These are phyloP conservation scores for Chloroclysta siterata DNA, from an alignment of 2,888 invertebrate species.

Conservation along the genomic window DNA sequence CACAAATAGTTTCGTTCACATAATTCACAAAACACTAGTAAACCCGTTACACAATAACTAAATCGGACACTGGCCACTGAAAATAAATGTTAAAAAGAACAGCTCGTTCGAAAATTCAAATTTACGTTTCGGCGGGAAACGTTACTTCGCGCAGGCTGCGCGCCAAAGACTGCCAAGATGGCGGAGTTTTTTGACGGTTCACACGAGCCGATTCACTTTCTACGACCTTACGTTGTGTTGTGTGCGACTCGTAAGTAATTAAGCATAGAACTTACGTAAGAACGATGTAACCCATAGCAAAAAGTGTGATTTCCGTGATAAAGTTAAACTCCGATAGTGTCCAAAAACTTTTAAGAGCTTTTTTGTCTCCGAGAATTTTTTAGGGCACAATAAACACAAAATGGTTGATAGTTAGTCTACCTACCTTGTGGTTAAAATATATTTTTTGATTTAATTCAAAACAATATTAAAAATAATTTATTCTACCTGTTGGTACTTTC, in stretches of 20 bases:
- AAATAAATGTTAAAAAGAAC: slow-evolving; percentile 47
- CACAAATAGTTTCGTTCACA: slow-evolving; percentile 70
- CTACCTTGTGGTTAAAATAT: no score
- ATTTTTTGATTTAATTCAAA: no score
- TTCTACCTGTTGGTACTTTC: no score
- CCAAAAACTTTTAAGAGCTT: slow-evolving; percentile 1
- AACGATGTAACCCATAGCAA: slow-evolving; percentile 71
- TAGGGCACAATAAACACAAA: background rate
- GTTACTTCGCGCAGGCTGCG: slow-evolving; percentile 74
- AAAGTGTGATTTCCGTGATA: slow-evolving; percentile 68
- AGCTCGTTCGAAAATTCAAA: slow-evolving; percentile 65
- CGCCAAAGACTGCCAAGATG: slow-evolving; percentile 82
- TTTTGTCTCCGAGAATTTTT: slow-evolving; percentile 1
- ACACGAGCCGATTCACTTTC: slow-evolving; percentile 85
- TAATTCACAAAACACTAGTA: slow-evolving; percentile 70
- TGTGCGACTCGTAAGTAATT: slow-evolving; percentile 82
- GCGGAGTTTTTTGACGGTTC: slow-evolving; percentile 83
- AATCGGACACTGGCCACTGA: slow-evolving; percentile 62
- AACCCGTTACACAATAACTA: slow-evolving; percentile 53
- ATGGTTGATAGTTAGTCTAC: no score
- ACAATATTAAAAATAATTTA: no score
- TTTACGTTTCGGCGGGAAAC: slow-evolving; percentile 71
- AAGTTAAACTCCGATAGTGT: slow-evolving; percentile 28
- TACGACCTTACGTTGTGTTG: slow-evolving; percentile 83
- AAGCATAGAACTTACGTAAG: slow-evolving; percentile 81